A percentile compares a stretch with the other conserved stretches of the same genome.
Conservation (phyloP, 2,888 invertebrate species). For the Phrixothrix hirtus region DNA sequence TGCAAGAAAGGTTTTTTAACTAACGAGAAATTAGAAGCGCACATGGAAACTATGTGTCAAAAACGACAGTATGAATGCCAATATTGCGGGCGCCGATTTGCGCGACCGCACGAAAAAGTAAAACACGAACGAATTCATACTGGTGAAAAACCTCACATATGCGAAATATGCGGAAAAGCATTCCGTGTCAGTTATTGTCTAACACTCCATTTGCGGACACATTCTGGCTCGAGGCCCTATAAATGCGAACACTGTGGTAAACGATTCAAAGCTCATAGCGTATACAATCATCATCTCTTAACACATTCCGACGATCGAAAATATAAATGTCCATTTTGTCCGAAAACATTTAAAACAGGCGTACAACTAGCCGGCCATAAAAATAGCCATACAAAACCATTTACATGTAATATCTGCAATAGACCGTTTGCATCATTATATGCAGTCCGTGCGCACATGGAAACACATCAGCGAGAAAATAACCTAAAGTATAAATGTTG, state of each 20-base stretch:
- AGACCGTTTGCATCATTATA: slow-evolving; percentile 79
- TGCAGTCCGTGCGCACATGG: slow-evolving; percentile 75
- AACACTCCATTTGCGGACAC: slow-evolving; percentile 78
- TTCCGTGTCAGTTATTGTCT: slow-evolving; percentile 80
- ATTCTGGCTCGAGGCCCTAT: slow-evolving; percentile 77
- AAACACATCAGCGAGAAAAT: slow-evolving; percentile 71
- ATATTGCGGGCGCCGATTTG: slow-evolving; percentile 72
- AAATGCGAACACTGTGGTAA: slow-evolving; percentile 73
- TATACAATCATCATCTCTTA: slow-evolving; percentile 75
- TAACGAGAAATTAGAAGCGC: slow-evolving; percentile 48
- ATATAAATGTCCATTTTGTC: slow-evolving; percentile 75
- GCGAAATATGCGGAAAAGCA: slow-evolving; percentile 78
- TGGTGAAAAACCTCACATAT: slow-evolving; percentile 76
- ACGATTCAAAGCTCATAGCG: slow-evolving; percentile 78
- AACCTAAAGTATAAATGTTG: slow-evolving; percentile 71
- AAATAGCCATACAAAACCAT: slow-evolving; percentile 81
- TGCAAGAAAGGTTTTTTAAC: slow-evolving; percentile 52
- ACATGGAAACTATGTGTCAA: slow-evolving; percentile 46
- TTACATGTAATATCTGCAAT: slow-evolving; percentile 75
- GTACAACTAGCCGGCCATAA: slow-evolving; percentile 80
- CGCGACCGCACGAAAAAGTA: slow-evolving; percentile 78
- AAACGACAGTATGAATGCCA: slow-evolving; percentile 68
- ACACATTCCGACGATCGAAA: slow-evolving; percentile 77
- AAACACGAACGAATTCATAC: slow-evolving; percentile 85
- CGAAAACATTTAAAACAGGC: slow-evolving; percentile 79